Evolutionary conservation across 2,113 vertebrate species (phyloP), one percentile per base, ranked within the genome.

Genomic region (Strix uralensis): DNA sequence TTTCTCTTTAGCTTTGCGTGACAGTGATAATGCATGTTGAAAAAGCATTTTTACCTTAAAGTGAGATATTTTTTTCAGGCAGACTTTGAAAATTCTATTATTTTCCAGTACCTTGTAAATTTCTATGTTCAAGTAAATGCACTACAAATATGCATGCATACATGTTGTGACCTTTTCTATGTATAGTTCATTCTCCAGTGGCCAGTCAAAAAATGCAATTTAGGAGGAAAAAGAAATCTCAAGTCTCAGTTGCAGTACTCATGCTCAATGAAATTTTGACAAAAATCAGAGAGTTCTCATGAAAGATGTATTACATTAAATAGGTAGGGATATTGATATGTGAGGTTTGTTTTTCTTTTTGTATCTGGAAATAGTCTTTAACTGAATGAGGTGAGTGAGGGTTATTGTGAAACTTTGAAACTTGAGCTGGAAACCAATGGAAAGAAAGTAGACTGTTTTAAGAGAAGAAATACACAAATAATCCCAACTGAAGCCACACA

Each of bases 121-220:
- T 40, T 77, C 20, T 44, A 7, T 46, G 27, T 47, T 61, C 10
- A 81, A 86, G 65, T 74, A 71, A 69, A 73, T 61, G 4, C 14
- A 59, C 22, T 51, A 88, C 5, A 61, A 36, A 63, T 55, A 62
- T 27, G 9, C 6, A 0, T 58, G 10, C 5, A 29, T 49, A 20
- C 20, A 6, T 57, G 3, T 79, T 72, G 23, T 62, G 34, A 58
- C 26, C 22, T 72, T 84, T 81, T 67, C 3, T 29, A 22, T 58
- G 11, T 5, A 25, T 36, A 19, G 40, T 34, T 52, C 5, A 62
- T 71, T 46, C 21, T 29, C 18, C 0, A 0, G 16, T 15, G 38
- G 3, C 19, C 23, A 89, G 32, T 57, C 36, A 47, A 42, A 83
- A 93, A 71, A 22, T 5, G 29, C 26, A 44, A 23, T 49, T 82